phyloP scores from a whole-genome alignment of 1,140 invertebrate species.

The Drosophila chauvacae region DNA sequence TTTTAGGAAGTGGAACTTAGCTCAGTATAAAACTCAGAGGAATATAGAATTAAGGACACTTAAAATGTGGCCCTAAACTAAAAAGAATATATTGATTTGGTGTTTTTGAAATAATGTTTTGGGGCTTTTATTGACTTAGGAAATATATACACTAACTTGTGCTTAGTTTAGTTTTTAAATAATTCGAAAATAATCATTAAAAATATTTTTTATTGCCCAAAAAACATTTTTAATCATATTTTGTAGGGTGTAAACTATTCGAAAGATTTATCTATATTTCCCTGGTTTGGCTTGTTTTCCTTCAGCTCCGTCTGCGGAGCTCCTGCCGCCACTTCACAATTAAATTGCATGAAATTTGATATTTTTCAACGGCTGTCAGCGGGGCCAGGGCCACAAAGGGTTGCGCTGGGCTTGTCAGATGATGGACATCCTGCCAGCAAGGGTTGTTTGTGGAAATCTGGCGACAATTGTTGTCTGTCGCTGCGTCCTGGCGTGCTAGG shows the following conservation, averaged over 20 bases:
- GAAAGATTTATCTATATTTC: background rate
- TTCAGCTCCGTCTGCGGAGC: conserved; percentile 26
- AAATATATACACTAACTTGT: no score
- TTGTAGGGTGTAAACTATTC: conserved; percentile 2
- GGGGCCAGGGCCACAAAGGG: conserved; percentile 47
- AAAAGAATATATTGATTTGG: background rate
- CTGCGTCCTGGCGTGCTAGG: conserved; percentile 20
- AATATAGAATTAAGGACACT: background rate
- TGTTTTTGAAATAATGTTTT: background rate
- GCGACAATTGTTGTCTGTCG: conserved; percentile 63
- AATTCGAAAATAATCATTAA: background rate
- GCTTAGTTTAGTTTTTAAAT: background rate
- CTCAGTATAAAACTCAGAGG: no score
- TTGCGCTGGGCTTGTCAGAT: conserved; percentile 39
- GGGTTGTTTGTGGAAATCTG: conserved; percentile 37
- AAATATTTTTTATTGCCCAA: no score
- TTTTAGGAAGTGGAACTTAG: background rate
- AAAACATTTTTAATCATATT: no score
- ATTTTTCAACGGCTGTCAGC: conserved; percentile 72
- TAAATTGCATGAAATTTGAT: conserved; percentile 83
- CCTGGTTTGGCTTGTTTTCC: conserved; percentile 16
- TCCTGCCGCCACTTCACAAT: conserved; percentile 68
- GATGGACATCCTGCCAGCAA: conserved; percentile 51
- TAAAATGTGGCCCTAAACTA: background rate
- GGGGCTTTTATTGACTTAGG: background rate